Evolutionary conservation across 2,888 invertebrate species (phyloP).

Genomic region (Melitaea athalia): DNA sequence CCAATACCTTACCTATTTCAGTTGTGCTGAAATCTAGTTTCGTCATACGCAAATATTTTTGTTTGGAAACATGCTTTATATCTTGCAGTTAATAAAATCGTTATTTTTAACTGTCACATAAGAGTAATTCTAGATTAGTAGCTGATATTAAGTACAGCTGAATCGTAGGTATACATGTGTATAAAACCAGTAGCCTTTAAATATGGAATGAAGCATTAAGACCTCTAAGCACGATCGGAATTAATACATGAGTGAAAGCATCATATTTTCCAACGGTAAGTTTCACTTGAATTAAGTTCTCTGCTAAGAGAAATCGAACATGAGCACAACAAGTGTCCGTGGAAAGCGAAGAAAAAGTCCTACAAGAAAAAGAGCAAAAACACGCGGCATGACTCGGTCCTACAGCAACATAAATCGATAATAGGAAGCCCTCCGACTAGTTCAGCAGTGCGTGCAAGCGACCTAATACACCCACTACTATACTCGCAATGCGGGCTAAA

Average conservation of each 20-base stretch:
- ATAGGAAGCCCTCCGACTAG: constrained; percentile 81
- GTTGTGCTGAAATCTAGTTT: constrained; percentile 10
- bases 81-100: not conserved
- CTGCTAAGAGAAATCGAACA: constrained; percentile 66
- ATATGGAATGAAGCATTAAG: constrained; percentile 23
- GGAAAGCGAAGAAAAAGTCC: constrained; percentile 65
- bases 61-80: not conserved
- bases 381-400: constrained; percentile 56
- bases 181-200: constrained; percentile 31
- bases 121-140: constrained; percentile 8
- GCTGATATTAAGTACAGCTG: constrained; percentile 16
- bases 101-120: not conserved
- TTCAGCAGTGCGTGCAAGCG: constrained; percentile 82
- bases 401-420: constrained; percentile 78
- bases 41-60: constrained; percentile 2
- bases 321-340: constrained; percentile 47
- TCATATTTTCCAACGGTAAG: constrained; percentile 59
- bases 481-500: constrained; percentile 80
- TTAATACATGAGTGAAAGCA: constrained; percentile 58
- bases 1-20: constrained; percentile 21
- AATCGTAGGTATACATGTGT: too few species aligned
- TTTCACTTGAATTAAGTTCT: constrained; percentile 64
- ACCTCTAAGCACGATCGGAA: constrained; percentile 42
- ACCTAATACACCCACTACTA: constrained; percentile 79
- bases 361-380: constrained; percentile 58